Evolutionary conservation across 2,797 vertebrate species (phyloP).

Genomic region (Acipenser ruthenus): DNA sequence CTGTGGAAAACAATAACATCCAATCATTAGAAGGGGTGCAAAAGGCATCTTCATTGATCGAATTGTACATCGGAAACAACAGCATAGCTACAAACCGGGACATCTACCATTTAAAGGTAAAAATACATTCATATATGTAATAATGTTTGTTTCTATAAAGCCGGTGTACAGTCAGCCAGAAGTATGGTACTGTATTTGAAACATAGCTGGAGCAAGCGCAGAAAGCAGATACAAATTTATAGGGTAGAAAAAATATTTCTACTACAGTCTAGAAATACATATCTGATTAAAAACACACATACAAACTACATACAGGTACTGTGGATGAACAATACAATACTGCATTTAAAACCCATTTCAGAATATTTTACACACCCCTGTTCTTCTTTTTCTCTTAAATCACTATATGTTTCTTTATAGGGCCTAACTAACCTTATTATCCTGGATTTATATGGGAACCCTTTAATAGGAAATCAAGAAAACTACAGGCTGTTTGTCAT

Average conservation of each 20-base stretch:
- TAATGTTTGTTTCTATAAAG: too few relatives aligned
- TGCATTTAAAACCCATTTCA: too few relatives aligned
- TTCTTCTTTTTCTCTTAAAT: conserved; percentile 12
- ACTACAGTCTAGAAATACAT: too few relatives aligned
- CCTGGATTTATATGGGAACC: conserved; percentile 71
- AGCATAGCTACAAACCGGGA: conserved; percentile 65
- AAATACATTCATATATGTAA: not conserved
- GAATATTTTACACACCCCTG: not conserved
- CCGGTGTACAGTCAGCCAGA: too few relatives aligned
- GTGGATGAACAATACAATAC: not conserved
- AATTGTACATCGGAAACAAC: conserved; percentile 75
- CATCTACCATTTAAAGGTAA: conserved; percentile 75
- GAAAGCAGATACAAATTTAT: too few relatives aligned
- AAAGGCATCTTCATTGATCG: conserved; percentile 57
- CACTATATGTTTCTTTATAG: conserved; percentile 33
- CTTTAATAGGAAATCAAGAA: conserved; percentile 65
- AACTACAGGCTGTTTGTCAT: conserved; percentile 74
- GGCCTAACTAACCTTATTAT: conserved; percentile 69
- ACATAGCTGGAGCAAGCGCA: too few relatives aligned
- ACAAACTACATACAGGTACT: too few relatives aligned
- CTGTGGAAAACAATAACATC: conserved; percentile 73
- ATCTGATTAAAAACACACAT: too few relatives aligned
- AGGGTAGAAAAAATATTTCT: too few relatives aligned
- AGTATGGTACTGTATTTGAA: too few relatives aligned
- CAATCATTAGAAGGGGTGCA: conserved; percentile 64